These are phyloP conservation scores for Astreopora myriophthalma DNA, from an alignment of 64 coral and sea anemone genomes.

Conservation along the genomic window DNA sequence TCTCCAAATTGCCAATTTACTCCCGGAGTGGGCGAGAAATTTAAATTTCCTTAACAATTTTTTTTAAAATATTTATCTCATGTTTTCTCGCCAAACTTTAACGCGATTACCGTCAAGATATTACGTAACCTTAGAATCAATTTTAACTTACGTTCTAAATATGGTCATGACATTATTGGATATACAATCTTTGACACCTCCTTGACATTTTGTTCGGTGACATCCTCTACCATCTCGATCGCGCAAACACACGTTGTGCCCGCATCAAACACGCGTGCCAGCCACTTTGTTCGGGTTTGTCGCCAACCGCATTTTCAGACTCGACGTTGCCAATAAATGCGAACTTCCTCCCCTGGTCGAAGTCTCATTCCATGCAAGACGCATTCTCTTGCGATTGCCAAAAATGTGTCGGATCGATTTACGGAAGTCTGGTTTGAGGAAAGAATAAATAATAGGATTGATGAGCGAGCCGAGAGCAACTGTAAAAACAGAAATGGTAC, in stretches of 20 bases:
- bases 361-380: neutral
- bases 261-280: neutral
- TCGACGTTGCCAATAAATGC: neutral
- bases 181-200: neutral
- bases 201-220: neutral
- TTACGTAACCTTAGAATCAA: neutral
- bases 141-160: neutral
- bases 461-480: slow-evolving; percentile 46
- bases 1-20: too few species aligned
- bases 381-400: neutral
- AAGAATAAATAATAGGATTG: slow-evolving; percentile 56
- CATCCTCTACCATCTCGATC: neutral
- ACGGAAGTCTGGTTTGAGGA: slow-evolving; percentile 69
- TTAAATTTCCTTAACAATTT: too few species aligned
- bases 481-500: slow-evolving; percentile 38
- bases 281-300: neutral
- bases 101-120: neutral
- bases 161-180: neutral
- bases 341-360: neutral
- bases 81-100: too few species aligned
- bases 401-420: slow-evolving; percentile 46
- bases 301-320: neutral
- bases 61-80: too few species aligned
- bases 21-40: too few species aligned
- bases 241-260: neutral